Base-by-base conservation (phyloP, 2,113 vertebrate species). In the Collichthys lucidus region DNA sequence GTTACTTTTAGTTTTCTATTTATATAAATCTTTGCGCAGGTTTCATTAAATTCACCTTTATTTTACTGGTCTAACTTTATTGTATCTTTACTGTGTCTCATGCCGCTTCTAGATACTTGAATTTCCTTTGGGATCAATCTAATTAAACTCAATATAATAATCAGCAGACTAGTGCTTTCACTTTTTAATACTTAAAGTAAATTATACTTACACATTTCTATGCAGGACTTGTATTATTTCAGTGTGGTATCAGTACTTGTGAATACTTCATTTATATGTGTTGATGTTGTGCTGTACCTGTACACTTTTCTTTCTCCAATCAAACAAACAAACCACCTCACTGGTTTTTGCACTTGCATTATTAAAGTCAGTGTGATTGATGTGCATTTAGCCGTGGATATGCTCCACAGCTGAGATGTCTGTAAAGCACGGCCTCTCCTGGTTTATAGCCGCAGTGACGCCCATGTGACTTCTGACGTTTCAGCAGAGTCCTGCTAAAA, bases 391-490 rank as follows among this genome's bases (percentile, higher is more conserved):
- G 35, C 35, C 35, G 35, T 40, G 35, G 56, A 40, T 31, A 26
- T 26, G 73, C 29, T 20, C 15, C 31, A 17, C 61, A 56, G 52
- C 62, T 66, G 63, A 53, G 22, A 40, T 8, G 35, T 40, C 3
- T 11, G 77, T 24, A 26, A 29, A 22, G n/a, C 71, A 1, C 72
- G 68, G 77, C 82, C 86, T 73, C 82, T 44, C 20, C 65, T 46
- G 77, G 46, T 66, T 29, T 11, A 46, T 10, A 63, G 55, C 73
- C 66, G 24, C 3, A 42, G 62, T 15, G 44, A 47, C 9, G 56
- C 63, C 86, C 95, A 95, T 79, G 94, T 95, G 95, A 94, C 91
- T 10, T 55, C 26, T 94, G 94, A 94, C 95, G 95, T 92, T 20
- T 19, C 5, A 63, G 26, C 24, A 47, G 29, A 70, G 26, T 85